Base-by-base conservation (phyloP, 2,113 vertebrate genomes). In the Lutjanus erythropterus region DNA sequence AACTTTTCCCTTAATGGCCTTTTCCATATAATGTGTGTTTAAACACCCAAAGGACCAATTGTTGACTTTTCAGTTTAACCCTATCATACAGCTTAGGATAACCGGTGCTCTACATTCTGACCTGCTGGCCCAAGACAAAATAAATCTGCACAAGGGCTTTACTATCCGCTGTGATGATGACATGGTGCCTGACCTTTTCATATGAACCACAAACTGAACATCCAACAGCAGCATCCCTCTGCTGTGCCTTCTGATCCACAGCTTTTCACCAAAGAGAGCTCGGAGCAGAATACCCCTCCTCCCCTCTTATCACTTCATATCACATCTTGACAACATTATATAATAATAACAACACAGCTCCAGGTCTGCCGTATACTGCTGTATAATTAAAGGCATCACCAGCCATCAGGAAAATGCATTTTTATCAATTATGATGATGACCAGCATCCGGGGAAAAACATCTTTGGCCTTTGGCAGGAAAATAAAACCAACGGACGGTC, bases 261-360 rank as follows among this genome's bases (percentile, higher is more conserved):
- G 66, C 46, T 72, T 71, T 62, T 16, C 21, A 29, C 15, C 11
- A 25, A 10, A 58, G 47, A 67, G 18, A 44, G 67, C 72, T 58
- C 4, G 47, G 66, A 61, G 74, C 61, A 66, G 39, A 65, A 33
- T 23, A 19, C 19, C 69, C 55, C 58, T 53, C 72, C 31, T 81
- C 66, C 64, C 41, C 44, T 55, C 79, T 78, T 56, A 89, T 89
- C 89, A 76, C 85, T 84, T 76, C 68, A 72, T 23, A 89, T 90
- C 70, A 82, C 81, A 81, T 88, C 89, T 85, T 70, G 76, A 86
- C 72, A 58, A 50, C 64, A 77, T 90, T 80, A 79, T 58, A 65
- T 78, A 77, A 88, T 71, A 74, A 74, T 10, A n/a, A n/a, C n/a
- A n/a, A 37, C 50, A 71, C 82, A 59, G 81, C 84, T 84, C 42